Evolutionary conservation across 2,888 invertebrate species (phyloP), one percentile per base, ranked within the genome.

Genomic region (Galeopsomyia nigrocyanea): DNA sequence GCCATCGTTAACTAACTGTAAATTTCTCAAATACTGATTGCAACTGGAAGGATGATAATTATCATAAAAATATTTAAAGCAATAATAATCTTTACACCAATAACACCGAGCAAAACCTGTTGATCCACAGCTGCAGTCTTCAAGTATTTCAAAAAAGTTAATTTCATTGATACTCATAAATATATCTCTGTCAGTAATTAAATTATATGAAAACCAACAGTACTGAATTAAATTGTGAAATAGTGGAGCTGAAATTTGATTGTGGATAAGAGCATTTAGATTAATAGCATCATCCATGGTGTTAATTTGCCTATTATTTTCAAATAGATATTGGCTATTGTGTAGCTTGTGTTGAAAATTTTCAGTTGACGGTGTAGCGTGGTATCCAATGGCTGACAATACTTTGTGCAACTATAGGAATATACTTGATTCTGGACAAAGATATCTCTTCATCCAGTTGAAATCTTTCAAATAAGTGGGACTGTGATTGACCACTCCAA

Each of bases 281-380:
- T 49, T 70, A 10, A 58, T 21, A 21, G 55, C 19, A 58, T 70
- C 64, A 46, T 64, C 53, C 31, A n/a, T n/a, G n/a, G 53, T 19
- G 17, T 26, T 68, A 9, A 51, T 51, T 58, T 68, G 50, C 19
- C 55, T 21, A 17, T 51, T 14, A 10, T 61, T 19, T 61, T 68
- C 46, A 16, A 68, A 21, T 22, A 69, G 50, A 22, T 56, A 39
- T 55, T 47, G 10, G 1, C 17, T 10, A 50, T 63, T 69, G 26
- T 69, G 63, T 39, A 69, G 14, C 47, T 53, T 61, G 50, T 63
- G 31, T 68, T 68, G 17, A 72, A 62, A n/a, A 51, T 63, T 63
- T 72, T 68, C 7, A 71, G 16, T n/a, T 71, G 71, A 1, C 60
- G 10, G n/a, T 65, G 62, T 31, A 71, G 47, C 21, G 63, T 63